phyloP scores from a whole-genome alignment of 2,113 vertebrate genomes.

The Vulpes lagopus region DNA sequence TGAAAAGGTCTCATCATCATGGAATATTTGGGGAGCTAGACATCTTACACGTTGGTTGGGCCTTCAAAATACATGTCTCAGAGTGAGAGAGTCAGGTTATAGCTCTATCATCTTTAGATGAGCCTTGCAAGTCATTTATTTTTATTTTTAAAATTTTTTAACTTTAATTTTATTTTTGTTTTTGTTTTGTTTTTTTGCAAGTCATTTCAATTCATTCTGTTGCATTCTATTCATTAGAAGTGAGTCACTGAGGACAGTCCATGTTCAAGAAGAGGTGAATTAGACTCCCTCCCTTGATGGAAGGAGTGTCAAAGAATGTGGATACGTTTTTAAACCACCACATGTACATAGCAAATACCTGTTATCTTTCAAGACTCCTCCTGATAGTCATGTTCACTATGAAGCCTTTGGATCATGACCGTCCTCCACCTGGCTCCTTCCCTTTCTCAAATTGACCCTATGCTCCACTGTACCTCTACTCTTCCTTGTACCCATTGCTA shows the following conservation, averaged over 20 bases:
- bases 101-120: not conserved
- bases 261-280: not conserved
- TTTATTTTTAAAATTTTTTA: too few relatives aligned
- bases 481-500: not conserved
- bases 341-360: not conserved
- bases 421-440: not conserved
- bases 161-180: too few relatives aligned
- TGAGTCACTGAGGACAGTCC: not conserved
- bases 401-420: not conserved
- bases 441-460: not conserved
- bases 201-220: not conserved
- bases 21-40: not conserved
- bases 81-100: not conserved
- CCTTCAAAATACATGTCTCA: not conserved
- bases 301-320: not conserved
- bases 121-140: not conserved
- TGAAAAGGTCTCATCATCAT: not conserved
- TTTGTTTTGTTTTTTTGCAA: not conserved
- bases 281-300: not conserved
- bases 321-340: not conserved
- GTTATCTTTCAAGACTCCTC: not conserved
- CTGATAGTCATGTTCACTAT: not conserved
- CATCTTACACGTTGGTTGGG: not conserved
- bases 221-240: not conserved
- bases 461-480: not conserved